Base-by-base conservation (phyloP, 2,888 invertebrate species). In the Aphodius sticticus region DNA sequence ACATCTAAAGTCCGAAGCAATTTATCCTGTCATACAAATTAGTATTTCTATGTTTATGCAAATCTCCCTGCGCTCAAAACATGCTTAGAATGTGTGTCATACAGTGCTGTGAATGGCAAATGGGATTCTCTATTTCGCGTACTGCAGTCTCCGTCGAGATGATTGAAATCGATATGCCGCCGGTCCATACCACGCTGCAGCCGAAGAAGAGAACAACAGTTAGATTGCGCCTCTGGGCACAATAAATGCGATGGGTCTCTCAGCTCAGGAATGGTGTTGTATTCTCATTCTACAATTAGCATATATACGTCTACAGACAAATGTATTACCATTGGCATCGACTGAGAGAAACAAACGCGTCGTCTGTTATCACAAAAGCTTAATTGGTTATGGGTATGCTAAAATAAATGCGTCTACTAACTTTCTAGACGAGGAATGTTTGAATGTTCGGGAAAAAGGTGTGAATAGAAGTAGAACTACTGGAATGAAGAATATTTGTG, bases 61-160 rank as follows among this genome's bases (percentile, higher is more conserved):
- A 53, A 53, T 9, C 6, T 5, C 12, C 1, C 3, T 53, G 53
- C 53, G 53, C 53, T 53, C 53, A 53, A 53, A 53, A 53, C 53
- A 53, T 53, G 53, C 53, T 53, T 53, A 53, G 53, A 53, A 53
- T 53, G 53, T 53, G 53, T 53, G 53, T 53, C 53, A 53, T 53
- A 53, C 53, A 53, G 53, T 53, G 53, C 4, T 53, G 53, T 53
- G 53, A 53, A 53, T 53, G 53, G 53, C 53, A 53, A 53, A 53
- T 53, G 7, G 53, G 53, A 53, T 53, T 53, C 53, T 53, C 53
- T 12, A 53, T 53, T 53, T 53, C 53, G 12, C 53, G 53, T 53
- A 53, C 7, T 53, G 53, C 4, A 53, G 4, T 53, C 53, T 53
- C 12, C 53, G 12, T 12, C 9, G 12, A 1, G 2, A 53, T 53